These are phyloP conservation scores for Mohoua ochrocephala DNA, from an alignment of 2,113 vertebrate genomes.

Conservation along the genomic window DNA sequence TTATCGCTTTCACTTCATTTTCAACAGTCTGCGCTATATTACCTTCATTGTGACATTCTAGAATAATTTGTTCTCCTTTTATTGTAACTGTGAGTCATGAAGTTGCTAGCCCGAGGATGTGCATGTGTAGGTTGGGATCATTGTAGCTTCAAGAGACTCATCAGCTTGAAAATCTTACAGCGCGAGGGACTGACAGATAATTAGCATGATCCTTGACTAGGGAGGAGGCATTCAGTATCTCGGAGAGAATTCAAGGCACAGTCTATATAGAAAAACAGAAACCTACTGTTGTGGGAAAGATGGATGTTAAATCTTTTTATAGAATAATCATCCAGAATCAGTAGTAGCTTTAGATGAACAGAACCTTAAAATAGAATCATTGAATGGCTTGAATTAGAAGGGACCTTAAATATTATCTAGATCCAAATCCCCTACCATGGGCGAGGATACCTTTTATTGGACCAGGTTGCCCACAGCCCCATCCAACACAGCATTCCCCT, in stretches of 20 bases:
- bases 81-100: not conserved
- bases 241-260: not conserved
- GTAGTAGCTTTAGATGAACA: not conserved
- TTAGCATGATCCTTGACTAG: not conserved
- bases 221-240: not conserved
- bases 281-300: not conserved
- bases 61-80: not conserved
- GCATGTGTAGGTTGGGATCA: not conserved
- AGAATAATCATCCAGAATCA: not conserved
- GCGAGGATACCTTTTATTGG: not conserved
- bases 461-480: no score
- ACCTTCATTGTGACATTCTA: not conserved
- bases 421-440: not conserved
- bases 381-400: not conserved
- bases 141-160: not conserved
- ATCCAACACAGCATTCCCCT: not conserved
- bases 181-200: not conserved
- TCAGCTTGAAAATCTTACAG: not conserved
- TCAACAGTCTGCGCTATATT: not conserved
- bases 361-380: not conserved
- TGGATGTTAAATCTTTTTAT: not conserved
- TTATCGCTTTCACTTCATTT: not conserved
- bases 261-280: not conserved
- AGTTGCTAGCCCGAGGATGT: accelerated
- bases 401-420: not conserved